Conservation (phyloP, 2,888 invertebrate species). For the Vanessa cardui region DNA sequence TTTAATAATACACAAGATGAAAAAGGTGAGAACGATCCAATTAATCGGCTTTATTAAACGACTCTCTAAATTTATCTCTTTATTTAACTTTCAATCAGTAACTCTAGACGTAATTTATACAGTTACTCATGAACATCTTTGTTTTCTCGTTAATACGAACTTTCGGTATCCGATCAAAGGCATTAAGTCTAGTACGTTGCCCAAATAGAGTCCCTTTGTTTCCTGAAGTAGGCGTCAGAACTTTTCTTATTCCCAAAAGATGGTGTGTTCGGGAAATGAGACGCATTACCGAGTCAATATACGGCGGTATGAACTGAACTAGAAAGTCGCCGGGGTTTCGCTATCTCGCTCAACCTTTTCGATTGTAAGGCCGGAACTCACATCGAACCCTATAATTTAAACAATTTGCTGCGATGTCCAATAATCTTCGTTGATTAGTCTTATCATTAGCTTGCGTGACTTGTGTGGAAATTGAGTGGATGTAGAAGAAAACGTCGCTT, state of each 20-base stretch:
- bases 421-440: constrained; percentile 58
- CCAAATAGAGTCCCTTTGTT: constrained; percentile 68
- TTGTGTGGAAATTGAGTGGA: constrained; percentile 37
- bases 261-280: constrained; percentile 76
- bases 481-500: neutral
- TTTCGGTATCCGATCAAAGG: constrained; percentile 76
- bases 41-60: constrained; percentile 59
- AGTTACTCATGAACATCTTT: constrained; percentile 72
- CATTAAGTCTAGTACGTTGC: constrained; percentile 69
- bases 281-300: constrained; percentile 79
- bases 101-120: constrained; percentile 59
- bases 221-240: constrained; percentile 65
- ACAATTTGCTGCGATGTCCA: constrained; percentile 54
- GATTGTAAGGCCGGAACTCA: constrained; percentile 61
- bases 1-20: constrained; percentile 41
- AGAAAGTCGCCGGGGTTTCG: constrained; percentile 55
- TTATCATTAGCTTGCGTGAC: constrained; percentile 43
- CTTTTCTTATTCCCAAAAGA: constrained; percentile 77
- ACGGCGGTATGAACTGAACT: constrained; percentile 65
- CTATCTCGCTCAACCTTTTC: constrained; percentile 68
- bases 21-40: constrained; percentile 55
- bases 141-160: constrained; percentile 73
- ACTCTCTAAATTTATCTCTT: constrained; percentile 67
- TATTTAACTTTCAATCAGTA: constrained; percentile 77
- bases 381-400: constrained; percentile 52